phyloP scores from a whole-genome alignment of 2,113 vertebrate genomes.

The Varanus salvator region DNA sequence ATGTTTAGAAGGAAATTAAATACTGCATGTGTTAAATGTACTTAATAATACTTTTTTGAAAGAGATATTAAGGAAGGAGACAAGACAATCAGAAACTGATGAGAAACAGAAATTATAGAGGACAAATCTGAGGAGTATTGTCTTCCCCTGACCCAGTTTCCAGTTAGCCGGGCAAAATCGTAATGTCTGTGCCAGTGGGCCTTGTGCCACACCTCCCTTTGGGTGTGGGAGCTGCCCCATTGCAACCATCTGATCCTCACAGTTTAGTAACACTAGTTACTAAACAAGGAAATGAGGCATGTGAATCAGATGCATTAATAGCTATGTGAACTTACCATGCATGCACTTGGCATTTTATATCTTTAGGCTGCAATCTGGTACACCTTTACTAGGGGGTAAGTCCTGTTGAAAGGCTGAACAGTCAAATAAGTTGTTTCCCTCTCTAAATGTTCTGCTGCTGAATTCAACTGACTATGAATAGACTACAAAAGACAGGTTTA shows the following conservation, averaged over 20 bases:
- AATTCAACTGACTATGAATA: conserved; percentile 49
- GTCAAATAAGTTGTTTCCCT: background rate
- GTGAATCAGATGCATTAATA: conserved; percentile 64
- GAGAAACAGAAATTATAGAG: conserved; percentile 8
- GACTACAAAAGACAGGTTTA: conserved; percentile 53
- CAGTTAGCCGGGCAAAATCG: background rate
- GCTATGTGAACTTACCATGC: conserved; percentile 42
- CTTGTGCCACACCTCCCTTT: background rate
- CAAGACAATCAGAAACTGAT: conserved; percentile 40
- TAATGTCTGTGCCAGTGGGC: background rate
- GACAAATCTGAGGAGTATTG: background rate
- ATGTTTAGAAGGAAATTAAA: background rate
- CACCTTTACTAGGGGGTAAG: background rate
- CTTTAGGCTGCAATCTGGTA: background rate
- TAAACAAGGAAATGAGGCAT: background rate
- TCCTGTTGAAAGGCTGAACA: background rate
- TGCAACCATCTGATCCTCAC: background rate
- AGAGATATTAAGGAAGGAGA: conserved; percentile 26
- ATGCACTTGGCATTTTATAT: conserved; percentile 38
- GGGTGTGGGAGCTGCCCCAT: background rate
- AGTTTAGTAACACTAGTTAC: background rate
- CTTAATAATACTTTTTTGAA: background rate
- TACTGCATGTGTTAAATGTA: conserved; percentile 6
- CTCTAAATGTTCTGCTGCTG: conserved; percentile 56
- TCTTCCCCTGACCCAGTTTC: too few relatives aligned